Evolutionary conservation across 2,888 invertebrate genomes (phyloP).

Genomic region (Seira ritae): DNA sequence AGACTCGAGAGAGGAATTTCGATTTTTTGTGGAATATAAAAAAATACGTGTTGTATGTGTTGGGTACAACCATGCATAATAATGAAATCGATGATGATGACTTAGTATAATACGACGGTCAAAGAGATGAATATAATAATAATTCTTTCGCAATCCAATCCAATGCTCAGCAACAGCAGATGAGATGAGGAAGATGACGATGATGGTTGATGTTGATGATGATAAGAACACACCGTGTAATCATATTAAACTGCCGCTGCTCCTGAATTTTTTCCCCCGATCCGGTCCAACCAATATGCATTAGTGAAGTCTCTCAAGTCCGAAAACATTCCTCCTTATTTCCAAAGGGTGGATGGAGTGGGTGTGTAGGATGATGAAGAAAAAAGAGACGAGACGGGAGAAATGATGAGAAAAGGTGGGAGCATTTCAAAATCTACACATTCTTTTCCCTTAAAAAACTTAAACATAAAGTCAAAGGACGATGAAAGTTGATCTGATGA

Average conservation of each 20-base stretch:
- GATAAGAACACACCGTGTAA: slow-evolving; percentile 8
- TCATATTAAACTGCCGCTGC: slow-evolving; percentile 34
- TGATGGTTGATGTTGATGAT: slow-evolving; percentile 13
- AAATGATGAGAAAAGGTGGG: not conserved
- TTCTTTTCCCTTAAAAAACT: no score
- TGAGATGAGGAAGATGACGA: no score
- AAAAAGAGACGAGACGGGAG: not conserved
- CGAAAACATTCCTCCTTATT: slow-evolving; percentile 11
- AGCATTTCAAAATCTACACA: not conserved
- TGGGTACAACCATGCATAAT: slow-evolving; percentile 30
- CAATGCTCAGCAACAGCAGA: not conserved
- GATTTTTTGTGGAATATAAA: slow-evolving; percentile 9
- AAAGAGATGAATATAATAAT: slow-evolving; percentile 8
- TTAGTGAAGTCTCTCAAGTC: no score
- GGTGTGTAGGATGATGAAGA: not conserved
- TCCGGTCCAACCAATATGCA: no score
- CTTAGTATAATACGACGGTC: slow-evolving; percentile 4
- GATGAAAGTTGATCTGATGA: no score
- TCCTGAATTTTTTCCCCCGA: not conserved
- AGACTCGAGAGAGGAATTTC: slow-evolving; percentile 21
- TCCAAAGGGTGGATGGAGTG: not conserved
- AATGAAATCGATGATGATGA: slow-evolving; percentile 30
- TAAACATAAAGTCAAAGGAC: no score
- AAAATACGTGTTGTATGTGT: slow-evolving; percentile 14
- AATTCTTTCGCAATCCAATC: slow-evolving; percentile 41